Conservation (phyloP, 1,140 invertebrate species). For the Rhizoglyphus robini region DNA sequence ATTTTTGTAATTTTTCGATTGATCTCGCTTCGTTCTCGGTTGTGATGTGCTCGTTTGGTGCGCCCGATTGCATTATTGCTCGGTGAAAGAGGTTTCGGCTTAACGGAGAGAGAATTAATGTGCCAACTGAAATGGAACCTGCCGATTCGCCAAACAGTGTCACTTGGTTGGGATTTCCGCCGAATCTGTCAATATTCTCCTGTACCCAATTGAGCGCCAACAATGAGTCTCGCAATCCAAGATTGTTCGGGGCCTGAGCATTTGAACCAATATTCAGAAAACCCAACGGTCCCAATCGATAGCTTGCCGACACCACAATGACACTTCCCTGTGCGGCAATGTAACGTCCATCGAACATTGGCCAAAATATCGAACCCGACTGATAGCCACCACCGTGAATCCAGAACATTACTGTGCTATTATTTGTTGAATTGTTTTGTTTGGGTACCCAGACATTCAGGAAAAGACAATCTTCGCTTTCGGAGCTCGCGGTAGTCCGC, state of each 20-base stretch:
- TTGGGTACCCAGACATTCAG: conserved; percentile 68
- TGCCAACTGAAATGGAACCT: conserved; percentile 77
- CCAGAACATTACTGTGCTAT: conserved; percentile 32
- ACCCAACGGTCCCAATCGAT: conserved; percentile 76
- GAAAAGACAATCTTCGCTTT: conserved; percentile 94
- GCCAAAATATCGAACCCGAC: conserved; percentile 61
- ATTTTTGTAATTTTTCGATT: no score
- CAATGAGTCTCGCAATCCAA: conserved; percentile 80
- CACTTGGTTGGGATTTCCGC: conserved; percentile 77
- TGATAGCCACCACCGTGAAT: conserved; percentile 70
- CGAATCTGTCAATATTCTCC: conserved; percentile 82
- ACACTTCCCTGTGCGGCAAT: conserved; percentile 80
- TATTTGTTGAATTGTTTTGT: no score
- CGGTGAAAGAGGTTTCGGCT: conserved; percentile 62
- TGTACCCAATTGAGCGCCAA: conserved; percentile 86
- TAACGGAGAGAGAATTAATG: conserved; percentile 81
- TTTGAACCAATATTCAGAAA: conserved; percentile 90
- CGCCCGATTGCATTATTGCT: conserved; percentile 46
- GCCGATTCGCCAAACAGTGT: conserved; percentile 93
- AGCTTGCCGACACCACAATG: conserved; percentile 85
- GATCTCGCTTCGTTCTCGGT: no score
- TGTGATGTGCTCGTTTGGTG: no score
- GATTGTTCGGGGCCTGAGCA: conserved; percentile 69
- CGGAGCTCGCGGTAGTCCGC: no score
- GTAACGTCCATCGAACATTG: conserved; percentile 76